phyloP scores from a whole-genome alignment of 2,888 invertebrate genomes.

The Ichneumoninae sp. region DNA sequence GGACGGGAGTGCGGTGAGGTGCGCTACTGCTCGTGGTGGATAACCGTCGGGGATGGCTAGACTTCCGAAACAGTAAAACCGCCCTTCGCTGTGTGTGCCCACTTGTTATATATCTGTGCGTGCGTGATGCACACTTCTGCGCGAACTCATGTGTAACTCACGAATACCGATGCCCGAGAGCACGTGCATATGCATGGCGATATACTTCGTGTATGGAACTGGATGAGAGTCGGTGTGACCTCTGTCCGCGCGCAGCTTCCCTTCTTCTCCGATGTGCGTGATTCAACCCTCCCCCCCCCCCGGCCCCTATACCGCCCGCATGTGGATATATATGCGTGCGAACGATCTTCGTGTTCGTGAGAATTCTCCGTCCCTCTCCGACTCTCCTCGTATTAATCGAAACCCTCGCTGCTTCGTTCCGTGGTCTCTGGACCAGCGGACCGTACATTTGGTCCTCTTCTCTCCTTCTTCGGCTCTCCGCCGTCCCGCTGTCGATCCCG shows the following conservation, averaged over 20 bases:
- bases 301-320: background rate
- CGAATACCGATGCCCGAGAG: background rate
- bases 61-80: constrained; percentile 83
- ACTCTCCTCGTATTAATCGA: constrained; percentile 25
- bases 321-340: constrained; percentile 15
- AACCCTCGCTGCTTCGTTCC: constrained; percentile 38
- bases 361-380: constrained; percentile 5
- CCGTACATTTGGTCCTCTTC: constrained; percentile 19
- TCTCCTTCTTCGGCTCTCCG: constrained; percentile 51
- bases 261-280: constrained; percentile 32
- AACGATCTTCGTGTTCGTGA: constrained; percentile 37
- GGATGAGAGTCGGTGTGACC: constrained; percentile 11
- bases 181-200: background rate
- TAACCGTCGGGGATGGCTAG: constrained; percentile 79
- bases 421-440: constrained; percentile 46
- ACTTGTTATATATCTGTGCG: constrained; percentile 71
- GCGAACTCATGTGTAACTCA: constrained; percentile 8
- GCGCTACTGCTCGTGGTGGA: constrained; percentile 70
- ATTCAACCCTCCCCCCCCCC: background rate
- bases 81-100: constrained; percentile 73
- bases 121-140: constrained; percentile 16
- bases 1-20: constrained; percentile 62
- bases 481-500: constrained; percentile 69
- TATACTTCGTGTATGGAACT: background rate
- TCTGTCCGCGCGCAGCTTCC: constrained; percentile 14